Percentiles rank a stretch among this genome's conserved stretches.
phyloP scores from a whole-genome alignment of 2,113 vertebrate genomes.

The Phoenicopterus ruber region DNA sequence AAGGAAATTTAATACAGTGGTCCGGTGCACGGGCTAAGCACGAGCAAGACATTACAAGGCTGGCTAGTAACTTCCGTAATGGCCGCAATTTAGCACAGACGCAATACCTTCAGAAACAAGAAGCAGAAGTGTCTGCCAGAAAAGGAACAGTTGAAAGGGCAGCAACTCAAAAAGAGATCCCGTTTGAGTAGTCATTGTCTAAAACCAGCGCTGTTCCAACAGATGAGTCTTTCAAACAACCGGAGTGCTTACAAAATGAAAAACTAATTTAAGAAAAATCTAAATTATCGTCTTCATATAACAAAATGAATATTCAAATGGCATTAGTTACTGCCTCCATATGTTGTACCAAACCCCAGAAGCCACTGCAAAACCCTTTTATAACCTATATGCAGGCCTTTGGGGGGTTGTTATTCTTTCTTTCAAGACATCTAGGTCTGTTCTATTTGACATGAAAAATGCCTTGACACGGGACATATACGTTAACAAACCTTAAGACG shows the following conservation, averaged over 20 bases:
- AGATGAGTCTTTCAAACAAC: not conserved
- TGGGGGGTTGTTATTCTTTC: not conserved
- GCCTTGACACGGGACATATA: accelerated
- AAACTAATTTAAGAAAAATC: not conserved
- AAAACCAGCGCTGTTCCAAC: not conserved
- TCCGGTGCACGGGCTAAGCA: not conserved
- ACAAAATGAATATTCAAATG: not conserved
- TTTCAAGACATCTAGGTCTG: not conserved
- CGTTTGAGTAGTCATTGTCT: not conserved
- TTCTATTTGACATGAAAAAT: not conserved
- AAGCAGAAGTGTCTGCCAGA: not conserved
- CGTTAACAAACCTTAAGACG: not conserved
- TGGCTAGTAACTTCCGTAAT: not conserved
- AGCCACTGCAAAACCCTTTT: not conserved
- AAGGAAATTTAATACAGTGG: not conserved
- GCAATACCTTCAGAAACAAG: not conserved
- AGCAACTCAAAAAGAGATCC: not conserved
- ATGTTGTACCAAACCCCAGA: not conserved
- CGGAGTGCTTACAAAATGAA: not conserved
- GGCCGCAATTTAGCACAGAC: not conserved
- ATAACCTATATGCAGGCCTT: not conserved
- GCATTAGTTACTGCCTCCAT: not conserved
- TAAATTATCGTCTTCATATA: not conserved
- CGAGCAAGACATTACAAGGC: not conserved
- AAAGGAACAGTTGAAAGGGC: not conserved